phyloP scores from a whole-genome alignment of 1,140 invertebrate species.

The Pachypeltis micranthus region DNA sequence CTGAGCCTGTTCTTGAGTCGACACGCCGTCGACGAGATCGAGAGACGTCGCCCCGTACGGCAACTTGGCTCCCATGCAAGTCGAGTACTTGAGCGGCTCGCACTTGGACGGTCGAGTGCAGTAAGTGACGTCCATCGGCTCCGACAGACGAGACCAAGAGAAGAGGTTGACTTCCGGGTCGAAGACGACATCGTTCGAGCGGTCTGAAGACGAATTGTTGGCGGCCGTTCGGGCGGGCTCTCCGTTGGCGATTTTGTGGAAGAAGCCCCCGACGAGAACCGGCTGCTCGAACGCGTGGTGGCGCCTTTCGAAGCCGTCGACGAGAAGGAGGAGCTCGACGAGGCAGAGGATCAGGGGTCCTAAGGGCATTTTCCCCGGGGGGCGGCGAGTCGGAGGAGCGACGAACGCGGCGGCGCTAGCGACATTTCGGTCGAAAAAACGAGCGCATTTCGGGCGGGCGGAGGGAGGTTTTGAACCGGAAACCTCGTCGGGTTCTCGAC shows the following conservation, averaged over 20 bases:
- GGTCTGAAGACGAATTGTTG: background rate
- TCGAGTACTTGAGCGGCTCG: conserved; percentile 45
- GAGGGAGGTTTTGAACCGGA: background rate
- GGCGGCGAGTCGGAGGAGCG: too few species aligned
- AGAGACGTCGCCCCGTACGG: conserved; percentile 62
- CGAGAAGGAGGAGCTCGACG: background rate
- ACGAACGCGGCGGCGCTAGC: background rate
- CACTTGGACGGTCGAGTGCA: conserved; percentile 51
- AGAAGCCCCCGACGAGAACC: background rate
- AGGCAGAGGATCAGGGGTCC: background rate
- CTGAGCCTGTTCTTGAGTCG: conserved; percentile 49
- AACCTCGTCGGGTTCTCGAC: too few species aligned
- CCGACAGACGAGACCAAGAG: too few species aligned
- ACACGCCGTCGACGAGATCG: conserved; percentile 56
- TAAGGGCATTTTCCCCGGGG: background rate
- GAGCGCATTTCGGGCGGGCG: background rate
- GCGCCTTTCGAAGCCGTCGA: background rate
- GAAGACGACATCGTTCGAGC: background rate
- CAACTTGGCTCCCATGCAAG: conserved; percentile 62
- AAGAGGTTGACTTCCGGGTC: background rate
- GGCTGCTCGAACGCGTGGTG: conserved; percentile 1
- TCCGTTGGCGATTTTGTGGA: conserved; percentile 1
- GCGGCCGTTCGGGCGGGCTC: background rate
- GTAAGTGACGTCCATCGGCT: conserved; percentile 19
- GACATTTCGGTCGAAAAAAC: background rate